Evolutionary conservation across 2,888 invertebrate species (phyloP).

Genomic region (Drosophila lutescens): DNA sequence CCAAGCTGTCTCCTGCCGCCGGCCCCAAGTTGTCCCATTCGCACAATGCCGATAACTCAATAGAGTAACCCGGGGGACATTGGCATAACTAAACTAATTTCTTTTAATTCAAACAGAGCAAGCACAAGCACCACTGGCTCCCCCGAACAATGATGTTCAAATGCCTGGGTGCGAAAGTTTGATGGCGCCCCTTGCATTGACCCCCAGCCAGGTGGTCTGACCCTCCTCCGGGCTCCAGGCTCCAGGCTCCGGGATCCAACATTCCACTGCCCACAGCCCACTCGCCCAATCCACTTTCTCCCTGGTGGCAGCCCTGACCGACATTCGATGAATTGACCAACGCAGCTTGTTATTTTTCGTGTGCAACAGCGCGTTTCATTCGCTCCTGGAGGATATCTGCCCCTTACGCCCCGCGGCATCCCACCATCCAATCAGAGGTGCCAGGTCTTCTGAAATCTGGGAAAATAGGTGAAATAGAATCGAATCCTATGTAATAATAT

Average conservation of each 20-base stretch:
- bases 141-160: constrained; percentile 27
- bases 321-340: constrained; percentile 79
- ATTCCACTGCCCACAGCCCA: background rate
- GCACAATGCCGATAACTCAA: constrained; percentile 30
- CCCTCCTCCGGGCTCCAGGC: background rate
- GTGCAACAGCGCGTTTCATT: constrained; percentile 76
- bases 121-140: constrained; percentile 2
- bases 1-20: constrained; percentile 10
- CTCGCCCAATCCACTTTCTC: constrained; percentile 2
- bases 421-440: constrained; percentile 7
- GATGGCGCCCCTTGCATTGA: constrained; percentile 15
- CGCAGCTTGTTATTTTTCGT: constrained; percentile 75
- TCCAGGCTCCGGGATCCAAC: background rate
- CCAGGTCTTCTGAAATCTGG: too few relatives aligned
- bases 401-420: background rate
- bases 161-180: constrained; percentile 48
- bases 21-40: constrained; percentile 6
- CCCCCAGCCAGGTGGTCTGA: constrained; percentile 19
- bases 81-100: constrained; percentile 65
- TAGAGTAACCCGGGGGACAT: constrained; percentile 37
- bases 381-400: constrained; percentile 40
- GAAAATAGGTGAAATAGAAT: too few relatives aligned
- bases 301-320: constrained; percentile 67
- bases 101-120: constrained; percentile 34
- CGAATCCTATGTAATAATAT: too few relatives aligned